These are phyloP conservation scores for Eumacrocentrus americanus DNA, from an alignment of 2,888 invertebrate genomes.

Conservation along the genomic window DNA sequence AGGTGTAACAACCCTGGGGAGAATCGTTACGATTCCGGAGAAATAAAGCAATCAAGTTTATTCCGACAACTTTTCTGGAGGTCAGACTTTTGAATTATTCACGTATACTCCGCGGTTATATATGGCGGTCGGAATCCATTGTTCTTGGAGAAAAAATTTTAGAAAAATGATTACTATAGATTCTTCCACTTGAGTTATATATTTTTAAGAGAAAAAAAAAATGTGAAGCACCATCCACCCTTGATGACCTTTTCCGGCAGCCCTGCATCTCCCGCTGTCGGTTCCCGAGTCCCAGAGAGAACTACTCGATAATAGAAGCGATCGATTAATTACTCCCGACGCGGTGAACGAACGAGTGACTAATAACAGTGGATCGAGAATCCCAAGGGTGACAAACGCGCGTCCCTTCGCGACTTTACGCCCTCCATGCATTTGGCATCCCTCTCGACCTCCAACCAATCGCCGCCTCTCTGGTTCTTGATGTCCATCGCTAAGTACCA, in stretches of 20 bases:
- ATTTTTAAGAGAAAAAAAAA: too few relatives aligned
- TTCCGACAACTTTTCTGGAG: constrained; percentile 2
- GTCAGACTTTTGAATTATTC: constrained; percentile 4
- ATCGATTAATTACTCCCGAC: constrained; percentile 40
- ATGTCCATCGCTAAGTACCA: constrained; percentile 13
- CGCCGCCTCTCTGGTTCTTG: constrained; percentile 21
- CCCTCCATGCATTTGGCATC: constrained; percentile 24
- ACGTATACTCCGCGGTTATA: not conserved
- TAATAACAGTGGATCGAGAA: constrained; percentile 31
- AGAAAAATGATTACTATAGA: not conserved
- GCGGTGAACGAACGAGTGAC: constrained; percentile 34
- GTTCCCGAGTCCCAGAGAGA: not conserved
- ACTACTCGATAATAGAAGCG: constrained; percentile 36
- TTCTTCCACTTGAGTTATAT: too few relatives aligned
- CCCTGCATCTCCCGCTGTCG: too few relatives aligned
- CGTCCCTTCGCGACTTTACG: constrained; percentile 30
- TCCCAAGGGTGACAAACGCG: constrained; percentile 29
- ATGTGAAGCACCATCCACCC: not conserved
- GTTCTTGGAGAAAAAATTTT: not conserved
- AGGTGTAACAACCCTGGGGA: constrained; percentile 11
- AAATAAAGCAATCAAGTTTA: constrained; percentile 20
- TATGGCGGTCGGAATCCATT: too few relatives aligned
- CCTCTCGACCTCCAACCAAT: constrained; percentile 20
- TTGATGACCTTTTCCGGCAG: not conserved
- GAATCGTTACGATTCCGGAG: constrained; percentile 9